Conservation (phyloP, 1,140 invertebrate species). For the Leptopilina clavipes region DNA sequence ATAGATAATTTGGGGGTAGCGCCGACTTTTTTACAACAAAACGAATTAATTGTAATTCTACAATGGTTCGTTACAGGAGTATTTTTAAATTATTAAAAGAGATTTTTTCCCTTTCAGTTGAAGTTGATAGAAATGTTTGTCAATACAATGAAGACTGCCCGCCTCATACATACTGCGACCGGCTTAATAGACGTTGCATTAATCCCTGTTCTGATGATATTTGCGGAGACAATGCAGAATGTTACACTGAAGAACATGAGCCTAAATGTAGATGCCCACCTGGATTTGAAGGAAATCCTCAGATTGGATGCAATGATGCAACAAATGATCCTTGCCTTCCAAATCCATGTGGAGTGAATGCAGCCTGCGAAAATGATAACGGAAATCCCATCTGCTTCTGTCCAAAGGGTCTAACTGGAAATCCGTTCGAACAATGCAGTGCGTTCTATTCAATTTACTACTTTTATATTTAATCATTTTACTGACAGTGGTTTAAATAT, state of each 20-base stretch:
- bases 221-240: slow-evolving; percentile 90
- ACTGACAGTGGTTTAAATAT: too few relatives aligned
- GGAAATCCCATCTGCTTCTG: slow-evolving; percentile 92
- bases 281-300: slow-evolving; percentile 87
- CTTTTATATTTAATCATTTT: too few relatives aligned
- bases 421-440: slow-evolving; percentile 94
- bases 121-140: slow-evolving; percentile 82
- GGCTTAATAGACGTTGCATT: slow-evolving; percentile 86
- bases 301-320: slow-evolving; percentile 81
- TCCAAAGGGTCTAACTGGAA: slow-evolving; percentile 91
- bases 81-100: neutral
- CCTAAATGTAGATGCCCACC: slow-evolving; percentile 85
- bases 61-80: neutral
- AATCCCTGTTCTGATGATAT: slow-evolving; percentile 88
- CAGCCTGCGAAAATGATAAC: slow-evolving; percentile 89
- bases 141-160: slow-evolving; percentile 94
- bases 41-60: too few relatives aligned
- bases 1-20: too few relatives aligned
- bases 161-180: slow-evolving; percentile 86
- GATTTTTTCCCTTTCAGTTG: slow-evolving; percentile 73
- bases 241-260: slow-evolving; percentile 84
- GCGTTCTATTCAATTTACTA: slow-evolving; percentile 79
- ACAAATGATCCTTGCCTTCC: slow-evolving; percentile 84
- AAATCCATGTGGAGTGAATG: slow-evolving; percentile 89
- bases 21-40: too few relatives aligned